Base-by-base conservation (phyloP, 92 coral and sea anemone genomes). In the Scolanthus callimorphus region DNA sequence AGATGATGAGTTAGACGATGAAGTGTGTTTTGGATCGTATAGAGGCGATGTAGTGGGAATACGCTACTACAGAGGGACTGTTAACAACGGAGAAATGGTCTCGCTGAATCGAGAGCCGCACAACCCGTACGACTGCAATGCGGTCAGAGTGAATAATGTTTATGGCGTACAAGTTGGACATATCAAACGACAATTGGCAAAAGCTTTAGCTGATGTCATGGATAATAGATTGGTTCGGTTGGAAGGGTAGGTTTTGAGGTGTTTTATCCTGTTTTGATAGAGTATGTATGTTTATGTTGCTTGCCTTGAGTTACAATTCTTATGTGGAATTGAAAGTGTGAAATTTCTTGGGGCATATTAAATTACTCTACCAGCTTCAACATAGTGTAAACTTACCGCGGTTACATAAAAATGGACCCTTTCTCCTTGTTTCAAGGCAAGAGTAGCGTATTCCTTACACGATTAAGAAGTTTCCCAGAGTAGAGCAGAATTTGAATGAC, bases 111-210 rank as follows among this genome's bases (percentile, higher is more conserved):
- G 94, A 27, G 94, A 85, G 57, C 94, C 94, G 0, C 72, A 63
- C 57, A 85, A 85, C 34, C 88, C 80, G n/a, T 85, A 85, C 73
- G 94, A 85, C 57, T 64, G 78, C 52, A 85, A 85, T 27, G 94
- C 94, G 10, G 76, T 85, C n/a, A 70, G 94, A 2, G 80, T 85
- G 3, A 81, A 80, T 13, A 85, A 85, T 70, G 94, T 85, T 9
- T 76, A 37, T 50, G 88, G 94, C 2, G 71, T 85, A 26, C 94
- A 85, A 57, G 94, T 85, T 20, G 94, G 94, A 0, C 94, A 85
- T 43, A 85, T 85, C 55, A 85, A 85, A 37, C 59, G 81, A 30
- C 81, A 78, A 26, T 52, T 80, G 29, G 94, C 94, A 20, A 63
- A 71, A 67, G 84, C 88, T 2, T 69, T 85, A 55, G 88, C 94